Percentiles rank a stretch among this genome's conserved stretches.
These are phyloP conservation scores for Charaxes varanes DNA, from an alignment of 1,140 invertebrate species.

Conservation along the genomic window DNA sequence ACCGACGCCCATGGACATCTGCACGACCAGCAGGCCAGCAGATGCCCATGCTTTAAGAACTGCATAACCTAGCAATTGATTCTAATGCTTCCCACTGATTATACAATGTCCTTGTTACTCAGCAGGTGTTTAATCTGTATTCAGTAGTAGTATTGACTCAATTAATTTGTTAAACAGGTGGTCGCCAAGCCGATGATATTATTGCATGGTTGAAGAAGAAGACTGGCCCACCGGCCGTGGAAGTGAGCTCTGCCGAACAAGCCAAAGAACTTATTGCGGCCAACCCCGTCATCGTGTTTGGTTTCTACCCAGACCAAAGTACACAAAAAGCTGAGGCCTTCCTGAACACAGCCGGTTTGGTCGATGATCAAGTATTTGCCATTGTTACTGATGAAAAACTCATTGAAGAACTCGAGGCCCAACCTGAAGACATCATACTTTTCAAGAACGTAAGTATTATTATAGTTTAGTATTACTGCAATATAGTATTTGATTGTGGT, in stretches of 20 bases:
- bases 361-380: conserved; percentile 94
- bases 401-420: conserved; percentile 83
- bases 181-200: conserved; percentile 93
- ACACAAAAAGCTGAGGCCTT: conserved; percentile 89
- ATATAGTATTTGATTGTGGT: too few species aligned
- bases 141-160: conserved; percentile 1
- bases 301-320: conserved; percentile 93
- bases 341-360: conserved; percentile 82
- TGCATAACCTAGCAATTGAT: too few species aligned
- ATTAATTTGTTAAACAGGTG: conserved; percentile 76
- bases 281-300: conserved; percentile 89
- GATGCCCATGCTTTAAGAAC: too few species aligned
- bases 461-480: conserved; percentile 6
- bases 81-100: too few species aligned
- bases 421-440: conserved; percentile 85
- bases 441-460: conserved; percentile 89
- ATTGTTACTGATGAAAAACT: conserved; percentile 87
- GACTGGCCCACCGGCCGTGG: conserved; percentile 92
- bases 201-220: conserved; percentile 97
- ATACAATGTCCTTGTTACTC: too few species aligned
- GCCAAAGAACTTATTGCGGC: conserved; percentile 89
- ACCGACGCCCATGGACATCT: too few species aligned
- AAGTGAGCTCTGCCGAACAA: conserved; percentile 85
- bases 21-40: too few species aligned
- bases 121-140: not conserved